A percentile compares a stretch with the other conserved stretches of the same genome.
Evolutionary conservation across 1,140 invertebrate species (phyloP).

Genomic region (Zaprionus ghesquierei): DNA sequence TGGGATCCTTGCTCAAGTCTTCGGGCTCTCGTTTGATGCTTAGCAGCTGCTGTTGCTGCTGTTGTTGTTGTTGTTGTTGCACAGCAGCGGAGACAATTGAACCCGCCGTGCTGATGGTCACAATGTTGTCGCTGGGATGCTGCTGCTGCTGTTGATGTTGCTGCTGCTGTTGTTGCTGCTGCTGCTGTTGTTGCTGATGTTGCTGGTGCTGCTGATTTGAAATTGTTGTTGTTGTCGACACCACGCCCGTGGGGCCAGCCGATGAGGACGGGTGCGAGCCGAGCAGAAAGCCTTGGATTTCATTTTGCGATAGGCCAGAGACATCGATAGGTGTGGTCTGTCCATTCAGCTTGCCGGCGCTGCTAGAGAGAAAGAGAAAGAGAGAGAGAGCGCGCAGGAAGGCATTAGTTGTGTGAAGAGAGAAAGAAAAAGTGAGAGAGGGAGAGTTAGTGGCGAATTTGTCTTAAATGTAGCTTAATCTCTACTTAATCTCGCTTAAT

Average conservation of each 20-base stretch:
- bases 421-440: neutral
- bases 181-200: conserved; percentile 54
- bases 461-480: neutral
- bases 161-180: conserved; percentile 55
- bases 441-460: neutral
- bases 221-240: conserved; percentile 73
- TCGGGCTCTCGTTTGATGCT: conserved; percentile 82
- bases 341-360: conserved; percentile 78
- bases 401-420: conserved; percentile 5
- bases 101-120: conserved; percentile 68
- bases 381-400: conserved; percentile 8
- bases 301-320: conserved; percentile 83
- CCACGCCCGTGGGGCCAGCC: conserved; percentile 61
- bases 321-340: conserved; percentile 83
- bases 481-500: neutral
- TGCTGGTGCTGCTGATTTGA: conserved; percentile 67
- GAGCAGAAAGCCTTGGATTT: conserved; percentile 82
- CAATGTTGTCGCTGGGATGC: conserved; percentile 70
- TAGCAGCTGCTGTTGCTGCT: conserved; percentile 70
- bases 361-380: conserved; percentile 26
- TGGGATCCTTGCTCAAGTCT: conserved; percentile 82
- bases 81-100: conserved; percentile 74
- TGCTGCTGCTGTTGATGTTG: conserved; percentile 71
- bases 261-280: conserved; percentile 81
- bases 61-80: conserved; percentile 60